Percentiles rank a stretch among this genome's conserved stretches.
Conservation (phyloP, 2,888 invertebrate species). For the Apamea crenata region DNA sequence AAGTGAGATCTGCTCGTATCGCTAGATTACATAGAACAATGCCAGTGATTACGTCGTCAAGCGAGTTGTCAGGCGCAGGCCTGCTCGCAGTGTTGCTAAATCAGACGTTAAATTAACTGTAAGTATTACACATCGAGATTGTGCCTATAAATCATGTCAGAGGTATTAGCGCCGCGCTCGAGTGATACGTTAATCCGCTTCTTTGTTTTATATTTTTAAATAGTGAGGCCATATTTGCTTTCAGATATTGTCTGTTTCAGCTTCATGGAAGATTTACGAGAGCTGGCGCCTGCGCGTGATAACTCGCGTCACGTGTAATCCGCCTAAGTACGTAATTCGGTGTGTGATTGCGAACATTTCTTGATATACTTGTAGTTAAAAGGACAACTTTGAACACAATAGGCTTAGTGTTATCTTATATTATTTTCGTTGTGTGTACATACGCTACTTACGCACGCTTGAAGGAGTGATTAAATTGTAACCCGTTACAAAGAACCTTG, state of each 20-base stretch:
- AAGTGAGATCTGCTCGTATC: slow-evolving; percentile 87
- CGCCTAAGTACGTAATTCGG: slow-evolving; percentile 88
- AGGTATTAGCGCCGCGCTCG: slow-evolving; percentile 82
- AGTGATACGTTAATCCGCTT: slow-evolving; percentile 89
- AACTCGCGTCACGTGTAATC: slow-evolving; percentile 88
- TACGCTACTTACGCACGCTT: slow-evolving; percentile 76
- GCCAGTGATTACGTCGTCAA: slow-evolving; percentile 88
- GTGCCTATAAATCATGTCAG: slow-evolving; percentile 88
- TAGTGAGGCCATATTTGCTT: slow-evolving; percentile 89
- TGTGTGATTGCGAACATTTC: slow-evolving; percentile 87
- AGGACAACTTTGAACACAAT: slow-evolving; percentile 85
- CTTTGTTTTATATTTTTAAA: slow-evolving; percentile 90
- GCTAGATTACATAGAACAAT: slow-evolving; percentile 88
- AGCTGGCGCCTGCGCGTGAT: slow-evolving; percentile 87
- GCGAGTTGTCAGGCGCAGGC: slow-evolving; percentile 81
- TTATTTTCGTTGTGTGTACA: slow-evolving; percentile 80
- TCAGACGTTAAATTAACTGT: slow-evolving; percentile 86
- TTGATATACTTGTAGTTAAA: slow-evolving; percentile 77
- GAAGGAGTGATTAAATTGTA: slow-evolving; percentile 73
- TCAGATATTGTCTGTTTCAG: slow-evolving; percentile 88
- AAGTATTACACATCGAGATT: slow-evolving; percentile 83
- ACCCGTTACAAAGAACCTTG: slow-evolving; percentile 69
- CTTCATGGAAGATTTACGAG: slow-evolving; percentile 87
- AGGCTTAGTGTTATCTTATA: slow-evolving; percentile 87
- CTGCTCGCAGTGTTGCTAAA: slow-evolving; percentile 84